Base-by-base conservation (phyloP, 64 coral and sea anemone species). In the Porites australiensis region DNA sequence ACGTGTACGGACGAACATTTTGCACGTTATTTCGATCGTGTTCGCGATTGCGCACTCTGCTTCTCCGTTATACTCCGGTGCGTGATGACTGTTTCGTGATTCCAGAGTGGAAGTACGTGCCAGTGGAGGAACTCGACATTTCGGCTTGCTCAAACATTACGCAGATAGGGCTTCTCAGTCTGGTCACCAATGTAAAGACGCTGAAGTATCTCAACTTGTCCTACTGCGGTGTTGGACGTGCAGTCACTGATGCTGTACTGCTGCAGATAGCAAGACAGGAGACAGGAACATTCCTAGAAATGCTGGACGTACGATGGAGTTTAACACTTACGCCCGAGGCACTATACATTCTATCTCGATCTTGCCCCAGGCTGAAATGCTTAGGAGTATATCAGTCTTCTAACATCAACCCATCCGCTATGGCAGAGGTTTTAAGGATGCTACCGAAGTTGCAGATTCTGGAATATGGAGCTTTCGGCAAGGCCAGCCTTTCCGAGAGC, bases 231-330 rank as follows among this genome's bases (percentile, higher is more conserved):
- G 91, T 96, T n/a, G 98, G 98, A 20, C 98, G 98, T 16, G 98
- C 98, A 2, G 98, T 99, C n/a, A 99, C 98, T 5, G 98, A 99
- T 44, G 88, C 88, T 12, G 98, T 99, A 14, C 81, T 99, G 21
- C 72, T 99, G 5, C 91, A 96, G 46, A 99, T 99, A 88, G 94
- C 92, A 9, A 68, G 91, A 75, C 83, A 73, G 15, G 91, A 90
- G n/a, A 96, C 82, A 20, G 93, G 98, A 19, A 87, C 65, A n/a
- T 90, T 90, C 20, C 83, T 99, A 23, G 94, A 96, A 72, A 99
- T 99, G 98, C 67, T 99, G 21, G 98, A 99, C 73, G 94, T 99
- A 15, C 82, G 98, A n/a, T 99, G 98, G 98, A 99, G 98, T 70
- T 70, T 99, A 18, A 95, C 94, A 7, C 49, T 99, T 20, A 99